Evolutionary conservation across 2,797 vertebrate genomes (phyloP), one percentile per base, ranked within the genome.

Genomic region (Sebastes hubbsi): DNA sequence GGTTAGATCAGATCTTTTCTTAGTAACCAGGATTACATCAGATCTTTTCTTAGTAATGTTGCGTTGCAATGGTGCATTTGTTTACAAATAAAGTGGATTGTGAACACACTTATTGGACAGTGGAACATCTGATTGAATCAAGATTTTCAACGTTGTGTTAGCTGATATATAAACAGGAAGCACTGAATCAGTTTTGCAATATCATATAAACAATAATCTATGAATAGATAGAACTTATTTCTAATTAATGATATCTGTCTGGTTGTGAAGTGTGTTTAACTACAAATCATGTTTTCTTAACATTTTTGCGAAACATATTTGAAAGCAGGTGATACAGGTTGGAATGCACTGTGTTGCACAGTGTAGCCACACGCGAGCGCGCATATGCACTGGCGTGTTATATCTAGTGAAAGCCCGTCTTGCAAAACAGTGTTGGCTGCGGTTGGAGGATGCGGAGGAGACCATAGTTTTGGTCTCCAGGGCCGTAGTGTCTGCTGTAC

Each of bases 121-220:
- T 16, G 29, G 42, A 36, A 29, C 7, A 56, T 61, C 25, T 69
- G 32, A 78, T 71, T 73, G 18, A 56, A 56, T 67, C 58, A 69
- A 24, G n/a, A 38, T 56, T 60, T 16, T 14, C 34, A 42, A 1
- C 14, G 6, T 52, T 0, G 25, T 25, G 3, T 13, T 14, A 58
- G 49, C 29, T 56, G 22, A 70, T 46, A 54, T 11, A 22, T 52
- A 80, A 78, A 76, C 73, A 77, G 54, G 18, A 83, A 82, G 1
- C 20, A 10, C n/a, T 60, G 22, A n/a, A 7, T 49, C 11, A 1
- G 5, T 71, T 29, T 49, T 18, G 24, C 20, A 36, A 32, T 22
- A 65, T 25, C 20, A 34, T 7, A 24, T 10, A 62, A 56, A 56
- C 46, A 69, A 61, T 22, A 69, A 61, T 22, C 20, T 66, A 6